Conservation (phyloP, 2,888 invertebrate species). For the Gnatocerus cornutus region DNA sequence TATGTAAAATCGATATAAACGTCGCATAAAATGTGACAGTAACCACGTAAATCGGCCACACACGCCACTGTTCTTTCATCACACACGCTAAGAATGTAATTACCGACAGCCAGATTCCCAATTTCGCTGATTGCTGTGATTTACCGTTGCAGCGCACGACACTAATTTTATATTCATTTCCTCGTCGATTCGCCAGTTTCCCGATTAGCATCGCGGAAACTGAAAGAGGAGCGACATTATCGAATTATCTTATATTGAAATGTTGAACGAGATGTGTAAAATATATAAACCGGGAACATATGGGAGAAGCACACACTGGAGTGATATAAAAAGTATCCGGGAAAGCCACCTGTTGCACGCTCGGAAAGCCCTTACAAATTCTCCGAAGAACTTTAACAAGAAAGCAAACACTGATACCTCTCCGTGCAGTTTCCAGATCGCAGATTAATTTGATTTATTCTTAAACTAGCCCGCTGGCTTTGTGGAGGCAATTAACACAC, state of each 20-base stretch:
- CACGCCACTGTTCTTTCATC: constrained; percentile 17
- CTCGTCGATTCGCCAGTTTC: constrained; percentile 32
- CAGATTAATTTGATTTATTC: constrained; percentile 1
- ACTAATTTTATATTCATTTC: constrained; percentile 41
- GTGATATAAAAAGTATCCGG: constrained; percentile 44
- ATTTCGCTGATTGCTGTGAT: constrained; percentile 49
- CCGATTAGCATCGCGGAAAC: constrained; percentile 29
- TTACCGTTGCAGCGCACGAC: constrained; percentile 42
- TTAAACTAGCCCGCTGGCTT: constrained; percentile 4
- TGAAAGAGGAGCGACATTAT: constrained; percentile 9
- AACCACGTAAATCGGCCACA: constrained; percentile 25
- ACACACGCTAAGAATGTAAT: constrained; percentile 17
- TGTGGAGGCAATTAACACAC: background rate
- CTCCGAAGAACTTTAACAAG: constrained; percentile 45
- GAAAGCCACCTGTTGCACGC: constrained; percentile 45
- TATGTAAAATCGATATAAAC: constrained; percentile 43
- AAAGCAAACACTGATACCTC: constrained; percentile 18
- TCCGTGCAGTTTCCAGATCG: background rate
- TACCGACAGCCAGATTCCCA: constrained; percentile 41
- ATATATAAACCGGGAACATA: constrained; percentile 30
- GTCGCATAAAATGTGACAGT: constrained; percentile 46
- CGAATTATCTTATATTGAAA: constrained; percentile 29
- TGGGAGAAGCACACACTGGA: constrained; percentile 40
- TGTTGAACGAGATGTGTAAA: constrained; percentile 21
- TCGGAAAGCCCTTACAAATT: constrained; percentile 26